Base-by-base conservation (phyloP, 2,113 vertebrate genomes). In the Pseudonaja textilis region DNA sequence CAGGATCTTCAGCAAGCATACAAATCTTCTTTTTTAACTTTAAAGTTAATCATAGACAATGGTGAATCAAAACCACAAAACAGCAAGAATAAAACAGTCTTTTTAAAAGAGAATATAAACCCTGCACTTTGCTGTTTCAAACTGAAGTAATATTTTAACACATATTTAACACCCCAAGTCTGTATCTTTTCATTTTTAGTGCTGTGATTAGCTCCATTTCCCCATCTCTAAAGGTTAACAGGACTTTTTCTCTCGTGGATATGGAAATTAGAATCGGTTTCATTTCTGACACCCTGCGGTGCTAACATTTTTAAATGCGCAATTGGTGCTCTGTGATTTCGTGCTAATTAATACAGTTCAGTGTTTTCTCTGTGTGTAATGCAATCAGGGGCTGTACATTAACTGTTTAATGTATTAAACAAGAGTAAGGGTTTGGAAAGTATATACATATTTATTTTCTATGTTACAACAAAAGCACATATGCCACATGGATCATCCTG, bases 111-210 rank as follows among this genome's bases (percentile, higher is more conserved):
- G 2, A 14, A 93, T 93, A 0, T 69, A 87, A 88, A 34, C 57
- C 55, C 39, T 90, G 85, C 1, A 59, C 91, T 94, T 39, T 89
- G 61, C 23, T 93, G 94, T 88, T 91, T 93, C 85, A 95, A 69
- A 74, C 22, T 29, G 29, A 52, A 64, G 26, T 29, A 55, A 55
- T 88, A 52, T 29, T 88, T 88, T 56, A 88, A 23, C 85, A 74
- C 64, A 34, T 74, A 74, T 34, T n/a, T 5, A 74, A 2, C 23
- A 47, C 11, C 45, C 42, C 23, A 25, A 39, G 9, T 45, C 85
- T 47, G 16, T 39, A 57, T 55, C 3, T 90, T 81, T 91, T 50
- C 42, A 55, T 20, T 91, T 56, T 91, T 25, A 55, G 91, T 92
- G 89, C 42, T 61, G 45, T 47, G 5, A 45, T 87, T 87, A 86